Evolutionary conservation across 64 coral and sea anemone species (phyloP), one percentile per base, ranked within the genome.

Genomic region (Catalaphyllia jardinei): DNA sequence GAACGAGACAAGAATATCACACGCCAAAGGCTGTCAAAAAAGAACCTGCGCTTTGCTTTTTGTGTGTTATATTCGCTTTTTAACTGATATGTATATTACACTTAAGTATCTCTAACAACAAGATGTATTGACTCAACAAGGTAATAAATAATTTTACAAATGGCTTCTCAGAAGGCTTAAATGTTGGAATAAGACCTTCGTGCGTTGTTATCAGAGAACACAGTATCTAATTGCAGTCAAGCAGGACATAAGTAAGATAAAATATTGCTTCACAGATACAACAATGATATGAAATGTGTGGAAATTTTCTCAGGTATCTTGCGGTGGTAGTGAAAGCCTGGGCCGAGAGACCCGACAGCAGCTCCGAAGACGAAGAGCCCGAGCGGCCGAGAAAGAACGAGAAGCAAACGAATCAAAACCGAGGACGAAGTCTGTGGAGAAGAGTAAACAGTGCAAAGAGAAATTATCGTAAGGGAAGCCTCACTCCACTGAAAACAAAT

Each of bases 241-340:
- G 60, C 14, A 22, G 60, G 60, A 62, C 20, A 62, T 62, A 22
- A 10, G 2, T 62, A 62, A 62, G 20, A 22, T 22, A 24, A 67
- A 1, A 4, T 22, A 25, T 24, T 24, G 25, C 10, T 69, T 25
- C 4, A 69, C 1, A 57, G 54, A 57, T 57, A 57, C 15, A 57
- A 57, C 10, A 57, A 57, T 57, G 4, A 69, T 10, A 11, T 69
- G 24, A 69, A 9, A 27, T 69, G 51, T 55, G 12, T 29, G 12
- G n/a, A 2, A 20, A 5, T 64, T 29, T 20, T 72, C 69, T 2
- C 22, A 96, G 94, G 94, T 96, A 96, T 60, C 88, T 93, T 16
- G 87, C 94, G 38, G 94, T 96, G 71, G 94, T 96, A 6, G 94
- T 96, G 33, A 96, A 96, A 81, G 94, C 94, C 75, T 96, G 94